Base-by-base conservation (phyloP, 2,113 vertebrate genomes). In the Nannobrachium achirus region DNA sequence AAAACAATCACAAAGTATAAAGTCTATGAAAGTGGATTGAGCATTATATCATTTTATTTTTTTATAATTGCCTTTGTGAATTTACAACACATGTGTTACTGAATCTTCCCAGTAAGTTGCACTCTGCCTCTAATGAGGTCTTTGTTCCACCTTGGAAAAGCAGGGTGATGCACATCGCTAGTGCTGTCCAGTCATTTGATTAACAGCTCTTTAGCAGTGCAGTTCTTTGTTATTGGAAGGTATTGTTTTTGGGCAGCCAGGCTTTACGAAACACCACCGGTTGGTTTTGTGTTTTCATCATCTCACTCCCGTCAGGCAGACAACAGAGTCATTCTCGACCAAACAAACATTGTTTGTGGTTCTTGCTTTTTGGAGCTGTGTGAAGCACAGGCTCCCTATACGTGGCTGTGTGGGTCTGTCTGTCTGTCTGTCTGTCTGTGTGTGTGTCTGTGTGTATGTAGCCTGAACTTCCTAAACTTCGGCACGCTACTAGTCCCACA, bases 221-320 rank as follows among this genome's bases (percentile, higher is more conserved):
- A 56, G 25, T 5, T 65, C 79, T 63, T 48, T 48, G 38, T 73
- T 7, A 44, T 49, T 76, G 79, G 85, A 88, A 85, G 80, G 86
- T 72, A 89, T 93, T 93, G 91, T 93, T 89, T 91, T 81, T 89
- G 84, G 79, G 82, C 85, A 91, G 78, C 61, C 77, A 83, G 63
- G 87, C 91, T 78, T 33, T 88, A 73, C 69, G 40, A 70, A 4
- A 56, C 73, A 77, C 25, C 68, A 80, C 13, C 8, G 57, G 64
- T 66, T 60, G 52, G 57, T 75, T 79, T 73, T 61, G 62, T 78
- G 25, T 80, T 81, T 73, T 72, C 57, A 80, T 74, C 60, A 61
- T 67, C 61, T 65, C 63, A 56, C 81, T 80, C 75, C 82, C 69
- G 51, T 76, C 60, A 51, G 16, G 57, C 46, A 55, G 58, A 71